Base-by-base conservation (phyloP, 2,888 invertebrate genomes). In the Entomobrya multifasciata region DNA sequence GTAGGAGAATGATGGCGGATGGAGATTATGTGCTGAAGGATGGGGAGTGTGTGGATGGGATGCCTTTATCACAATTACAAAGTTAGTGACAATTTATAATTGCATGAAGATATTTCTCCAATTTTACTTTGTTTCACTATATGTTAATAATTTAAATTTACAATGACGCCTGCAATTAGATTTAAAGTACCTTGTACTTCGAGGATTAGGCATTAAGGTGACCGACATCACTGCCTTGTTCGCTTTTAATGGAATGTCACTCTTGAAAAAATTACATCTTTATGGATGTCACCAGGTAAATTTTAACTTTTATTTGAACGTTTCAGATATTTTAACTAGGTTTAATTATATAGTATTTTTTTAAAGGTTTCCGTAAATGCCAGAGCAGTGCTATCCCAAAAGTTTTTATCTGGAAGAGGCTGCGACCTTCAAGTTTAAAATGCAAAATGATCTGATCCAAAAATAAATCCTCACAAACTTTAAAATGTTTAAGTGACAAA, bases 121-220 rank as follows among this genome's bases (percentile, higher is more conserved):
- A n/a, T n/a, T n/a, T n/a, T n/a, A n/a, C n/a, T n/a, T n/a, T n/a
- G n/a, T n/a, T n/a, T n/a, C n/a, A n/a, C n/a, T n/a, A n/a, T n/a
- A n/a, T n/a, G n/a, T n/a, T n/a, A n/a, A n/a, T n/a, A n/a, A n/a
- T n/a, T n/a, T n/a, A n/a, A n/a, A n/a, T n/a, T n/a, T n/a, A n/a
- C n/a, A n/a, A n/a, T n/a, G n/a, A n/a, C n/a, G n/a, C n/a, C n/a
- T n/a, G n/a, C n/a, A 76, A 57, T 5, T 20, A 90, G 88, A 76
- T 79, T 81, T 91, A 44, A 67, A 65, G 27, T 84, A 79, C 36
- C 41, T 90, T 0, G 88, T 90, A 0, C 60, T 91, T 0, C 80
- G 90, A 11, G 90, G 91, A 17, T 67, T 91, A 11, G 91, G 91
- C 52, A 90, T 91, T 11, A 91, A 91, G 65, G 82, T 91, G 1